Evolutionary conservation across 2,113 vertebrate species (phyloP), one percentile per base, ranked within the genome.

Genomic region (Hystrix cristata): DNA sequence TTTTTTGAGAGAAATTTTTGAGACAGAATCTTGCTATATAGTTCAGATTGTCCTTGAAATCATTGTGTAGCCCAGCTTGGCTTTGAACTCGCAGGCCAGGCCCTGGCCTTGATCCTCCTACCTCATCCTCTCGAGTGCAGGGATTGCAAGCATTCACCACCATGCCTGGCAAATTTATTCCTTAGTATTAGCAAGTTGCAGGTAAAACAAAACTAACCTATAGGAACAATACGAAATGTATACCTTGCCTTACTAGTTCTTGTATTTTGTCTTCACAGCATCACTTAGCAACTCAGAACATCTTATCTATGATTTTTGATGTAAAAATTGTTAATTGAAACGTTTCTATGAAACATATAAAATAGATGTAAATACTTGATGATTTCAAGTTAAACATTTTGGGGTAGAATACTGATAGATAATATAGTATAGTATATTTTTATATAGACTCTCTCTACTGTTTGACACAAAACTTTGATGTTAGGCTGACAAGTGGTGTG

Each of bases 121-220:
- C 18, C 69, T 71, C 18, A 38, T 18, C n/a, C 69, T 48, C 48
- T 76, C 25, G 2, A 29, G 13, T 51, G 72, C 72, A 51, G 7
- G 38, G 72, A 7, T 48, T 76, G 13, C 43, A 76, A 48, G 23
- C 46, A 14, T 76, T 43, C 46, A 29, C 46, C 72, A 51, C 72
- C 14, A 76, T 14, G 51, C 25, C 12, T 51, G 46, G 25, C 25
- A 48, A 29, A 29, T 76, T 74, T 76, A 48, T 76, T 94, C 84
- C 78, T 76, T 94, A 34, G 27, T 81, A 57, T 46, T 76, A 79
- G 57, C 15, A 19, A 95, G 46, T 90, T 11, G 87, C 29, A 95
- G 23, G 55, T 87, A 92, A 96, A 91, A 83, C 34, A 96, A 87
- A 96, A 87, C 21, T 53, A 38, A 62, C 62, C 31, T 87, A 21